Evolutionary conservation across 23 tunicate genomes (phyloP).

Genomic region (Corella eumyota): DNA sequence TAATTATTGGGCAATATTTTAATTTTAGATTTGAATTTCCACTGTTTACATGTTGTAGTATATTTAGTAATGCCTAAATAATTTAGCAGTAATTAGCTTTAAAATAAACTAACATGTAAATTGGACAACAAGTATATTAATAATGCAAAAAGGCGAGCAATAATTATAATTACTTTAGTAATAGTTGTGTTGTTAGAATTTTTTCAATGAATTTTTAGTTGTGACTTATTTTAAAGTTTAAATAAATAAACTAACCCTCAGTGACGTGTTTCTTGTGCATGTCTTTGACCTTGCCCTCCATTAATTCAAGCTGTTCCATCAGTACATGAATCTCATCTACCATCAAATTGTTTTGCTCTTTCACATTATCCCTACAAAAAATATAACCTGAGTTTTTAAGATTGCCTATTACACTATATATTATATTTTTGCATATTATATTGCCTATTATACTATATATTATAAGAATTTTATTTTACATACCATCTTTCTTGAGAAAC

Average conservation of each 20-base stretch:
- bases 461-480: not conserved
- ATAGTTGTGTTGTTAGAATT: too few relatives aligned
- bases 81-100: too few relatives aligned
- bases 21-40: too few relatives aligned
- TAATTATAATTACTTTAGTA: too few relatives aligned
- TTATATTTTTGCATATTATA: not conserved
- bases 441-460: not conserved
- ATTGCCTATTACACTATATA: not conserved
- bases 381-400: not conserved
- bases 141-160: too few relatives aligned
- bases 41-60: too few relatives aligned
- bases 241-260: slow-evolving; percentile 41
- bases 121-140: too few relatives aligned
- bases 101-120: too few relatives aligned
- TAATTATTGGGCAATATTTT: too few relatives aligned
- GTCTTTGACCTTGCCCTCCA: slow-evolving; percentile 27
- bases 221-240: too few relatives aligned
- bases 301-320: slow-evolving; percentile 67
- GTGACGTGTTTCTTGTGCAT: slow-evolving; percentile 29
- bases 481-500: slow-evolving; percentile 38
- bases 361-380: slow-evolving; percentile 42
- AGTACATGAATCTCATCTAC: slow-evolving; percentile 68
- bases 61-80: too few relatives aligned
- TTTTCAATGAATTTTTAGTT: too few relatives aligned
- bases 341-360: slow-evolving; percentile 60